phyloP scores from a whole-genome alignment of 2,113 vertebrate species.

The Morone saxatilis region DNA sequence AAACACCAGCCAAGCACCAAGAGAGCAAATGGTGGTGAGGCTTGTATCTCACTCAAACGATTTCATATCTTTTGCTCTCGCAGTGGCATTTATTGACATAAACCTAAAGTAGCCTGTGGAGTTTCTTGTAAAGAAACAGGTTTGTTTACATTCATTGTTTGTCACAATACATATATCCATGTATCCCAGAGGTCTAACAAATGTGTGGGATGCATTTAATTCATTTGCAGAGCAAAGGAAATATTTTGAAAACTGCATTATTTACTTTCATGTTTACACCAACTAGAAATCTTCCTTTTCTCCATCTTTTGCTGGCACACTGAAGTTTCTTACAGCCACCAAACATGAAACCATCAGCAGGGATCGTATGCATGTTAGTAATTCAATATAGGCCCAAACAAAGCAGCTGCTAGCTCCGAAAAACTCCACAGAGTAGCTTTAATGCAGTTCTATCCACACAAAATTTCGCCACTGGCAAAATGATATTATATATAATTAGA shows the following conservation, averaged over 20 bases:
- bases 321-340: neutral
- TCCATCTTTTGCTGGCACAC: neutral
- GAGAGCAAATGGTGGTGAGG: neutral
- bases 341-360: neutral
- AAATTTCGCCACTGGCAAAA: neutral
- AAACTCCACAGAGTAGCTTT: neutral
- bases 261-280: neutral
- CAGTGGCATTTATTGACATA: neutral
- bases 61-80: neutral
- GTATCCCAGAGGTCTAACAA: neutral
- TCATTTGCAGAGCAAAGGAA: neutral
- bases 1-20: neutral
- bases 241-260: neutral
- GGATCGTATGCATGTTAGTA: neutral
- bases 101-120: neutral
- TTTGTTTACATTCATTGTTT: neutral
- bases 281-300: neutral
- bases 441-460: neutral
- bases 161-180: neutral
- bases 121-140: neutral
- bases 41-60: neutral
- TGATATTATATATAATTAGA: neutral
- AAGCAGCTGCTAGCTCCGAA: constrained; percentile 17
- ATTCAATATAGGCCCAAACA: constrained; percentile 13
- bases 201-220: neutral